These are phyloP conservation scores for Chelonoidis abingdonii DNA, from an alignment of 2,113 vertebrate species.

Conservation along the genomic window DNA sequence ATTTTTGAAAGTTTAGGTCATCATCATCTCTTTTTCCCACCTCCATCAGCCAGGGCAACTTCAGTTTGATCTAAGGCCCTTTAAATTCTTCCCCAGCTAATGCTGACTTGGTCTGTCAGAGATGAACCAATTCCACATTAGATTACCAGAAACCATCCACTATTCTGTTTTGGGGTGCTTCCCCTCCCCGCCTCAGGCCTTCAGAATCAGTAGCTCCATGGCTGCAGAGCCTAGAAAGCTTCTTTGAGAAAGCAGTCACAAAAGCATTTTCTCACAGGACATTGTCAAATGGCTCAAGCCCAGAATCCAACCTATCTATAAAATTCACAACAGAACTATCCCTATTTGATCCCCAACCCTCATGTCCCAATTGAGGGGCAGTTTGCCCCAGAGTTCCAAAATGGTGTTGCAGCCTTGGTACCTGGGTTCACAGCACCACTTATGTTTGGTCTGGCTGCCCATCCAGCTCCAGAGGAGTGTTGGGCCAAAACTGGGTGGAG, in stretches of 20 bases:
- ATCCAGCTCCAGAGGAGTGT: neutral
- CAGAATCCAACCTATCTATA: neutral
- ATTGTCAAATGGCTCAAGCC: neutral
- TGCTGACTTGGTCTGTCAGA: constrained; percentile 28
- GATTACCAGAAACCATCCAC: neutral
- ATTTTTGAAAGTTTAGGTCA: constrained; percentile 28
- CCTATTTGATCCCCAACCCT: neutral
- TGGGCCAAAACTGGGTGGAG: neutral
- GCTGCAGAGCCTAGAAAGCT: neutral
- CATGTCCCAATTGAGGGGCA: neutral
- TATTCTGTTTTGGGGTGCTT: neutral
- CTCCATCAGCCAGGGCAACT: neutral
- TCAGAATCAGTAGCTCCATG: constrained; percentile 31
- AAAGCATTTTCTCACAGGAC: neutral
- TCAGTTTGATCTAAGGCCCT: constrained; percentile 23
- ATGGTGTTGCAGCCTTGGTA: neutral
- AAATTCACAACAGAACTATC: neutral
- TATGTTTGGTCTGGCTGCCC: neutral
- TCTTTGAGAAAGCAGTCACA: constrained; percentile 4
- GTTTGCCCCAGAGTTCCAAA: neutral
- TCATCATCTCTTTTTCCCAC: neutral
- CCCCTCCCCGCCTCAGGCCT: neutral
- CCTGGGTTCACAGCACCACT: neutral
- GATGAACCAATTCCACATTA: constrained; percentile 20
- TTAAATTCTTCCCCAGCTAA: neutral